These are phyloP conservation scores for Cosmorhoe ocellata DNA, from an alignment of 2,888 invertebrate genomes.

Conservation along the genomic window DNA sequence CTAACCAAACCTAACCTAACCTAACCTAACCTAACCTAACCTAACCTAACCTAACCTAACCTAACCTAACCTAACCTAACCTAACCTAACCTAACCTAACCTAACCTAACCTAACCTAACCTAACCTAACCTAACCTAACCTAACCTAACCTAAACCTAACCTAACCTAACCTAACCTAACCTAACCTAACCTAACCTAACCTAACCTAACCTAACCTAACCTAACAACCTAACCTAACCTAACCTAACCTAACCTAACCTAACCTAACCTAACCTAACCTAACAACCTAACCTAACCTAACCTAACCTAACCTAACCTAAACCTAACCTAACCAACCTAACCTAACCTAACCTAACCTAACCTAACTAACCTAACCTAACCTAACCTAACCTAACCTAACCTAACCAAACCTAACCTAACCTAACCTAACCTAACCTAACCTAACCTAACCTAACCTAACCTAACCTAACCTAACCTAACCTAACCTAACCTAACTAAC, in stretches of 20 bases:
- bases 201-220: constrained; percentile 24
- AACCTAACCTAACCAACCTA: constrained; percentile 31
- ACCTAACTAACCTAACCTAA: constrained; percentile 32
- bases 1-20: constrained; percentile 24
- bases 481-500: constrained; percentile 24
- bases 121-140: constrained; percentile 30
- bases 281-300: constrained; percentile 30
- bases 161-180: constrained; percentile 31
- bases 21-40: constrained; percentile 24
- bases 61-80: constrained; percentile 14
- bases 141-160: constrained; percentile 31
- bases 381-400: constrained; percentile 27
- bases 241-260: constrained; percentile 25
- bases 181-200: constrained; percentile 32
- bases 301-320: constrained; percentile 35
- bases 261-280: constrained; percentile 26
- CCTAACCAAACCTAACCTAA: constrained; percentile 28
- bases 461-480: constrained; percentile 25
- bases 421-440: constrained; percentile 31
- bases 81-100: constrained; percentile 23
- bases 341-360: constrained; percentile 36
- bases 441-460: constrained; percentile 22
- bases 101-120: constrained; percentile 27
- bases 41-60: constrained; percentile 24
- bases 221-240: constrained; percentile 27